phyloP scores from a whole-genome alignment of 37 sponge, comb jelly and placozoan genomes.

The Beroe ovata region DNA sequence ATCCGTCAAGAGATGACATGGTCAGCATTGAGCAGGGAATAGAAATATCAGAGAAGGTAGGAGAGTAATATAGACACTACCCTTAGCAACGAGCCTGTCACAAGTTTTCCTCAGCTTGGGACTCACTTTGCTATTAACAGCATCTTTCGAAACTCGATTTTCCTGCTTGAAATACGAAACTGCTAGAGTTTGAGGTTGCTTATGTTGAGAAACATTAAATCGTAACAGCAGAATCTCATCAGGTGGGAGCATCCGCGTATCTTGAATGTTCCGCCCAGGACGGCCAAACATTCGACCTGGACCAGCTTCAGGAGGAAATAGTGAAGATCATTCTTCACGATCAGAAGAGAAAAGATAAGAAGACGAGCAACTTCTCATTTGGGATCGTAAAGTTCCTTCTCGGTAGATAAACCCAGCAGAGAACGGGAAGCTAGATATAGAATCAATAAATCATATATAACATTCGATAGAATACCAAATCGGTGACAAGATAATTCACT shows the following conservation, averaged over 20 bases:
- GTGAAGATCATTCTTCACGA: constrained; percentile 60
- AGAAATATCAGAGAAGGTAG: constrained; percentile 29
- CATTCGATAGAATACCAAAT: too few species aligned
- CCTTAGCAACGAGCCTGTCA: too few species aligned
- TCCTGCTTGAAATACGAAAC: too few species aligned
- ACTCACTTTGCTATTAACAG: too few species aligned
- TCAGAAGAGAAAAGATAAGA: not conserved
- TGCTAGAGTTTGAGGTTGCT: too few species aligned
- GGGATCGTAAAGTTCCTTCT: constrained; percentile 62
- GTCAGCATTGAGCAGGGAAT: constrained; percentile 66
- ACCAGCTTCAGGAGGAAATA: constrained; percentile 50
- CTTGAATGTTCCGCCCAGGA: constrained; percentile 15
- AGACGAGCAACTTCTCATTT: constrained; percentile 60
- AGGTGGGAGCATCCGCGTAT: constrained; percentile 42
- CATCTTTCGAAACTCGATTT: too few species aligned
- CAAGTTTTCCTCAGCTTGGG: too few species aligned
- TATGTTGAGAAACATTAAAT: too few species aligned
- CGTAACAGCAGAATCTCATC: too few species aligned
- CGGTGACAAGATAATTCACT: too few species aligned
- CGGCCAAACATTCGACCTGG: constrained; percentile 7
- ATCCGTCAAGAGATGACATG: constrained; percentile 46
- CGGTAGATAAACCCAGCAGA: constrained; percentile 18
- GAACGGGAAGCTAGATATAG: not conserved
- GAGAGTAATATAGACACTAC: too few species aligned
- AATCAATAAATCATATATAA: too few species aligned